Evolutionary conservation across 2,113 vertebrate species (phyloP), one percentile per base, ranked within the genome.

Genomic region (Salvelinus fontinalis): DNA sequence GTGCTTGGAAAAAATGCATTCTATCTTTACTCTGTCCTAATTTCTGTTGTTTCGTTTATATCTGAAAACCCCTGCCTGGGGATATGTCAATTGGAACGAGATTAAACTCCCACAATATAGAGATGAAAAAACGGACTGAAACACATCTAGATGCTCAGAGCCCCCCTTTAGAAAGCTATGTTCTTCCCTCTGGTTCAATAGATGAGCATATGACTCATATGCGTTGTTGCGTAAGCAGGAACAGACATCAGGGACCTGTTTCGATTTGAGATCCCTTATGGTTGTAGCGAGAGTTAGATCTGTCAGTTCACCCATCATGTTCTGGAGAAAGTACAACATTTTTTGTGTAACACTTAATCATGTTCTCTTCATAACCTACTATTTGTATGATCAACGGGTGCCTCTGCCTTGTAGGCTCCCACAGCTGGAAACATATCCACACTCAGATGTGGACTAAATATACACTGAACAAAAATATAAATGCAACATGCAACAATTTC

Each of bases 91-190:
- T 86, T 90, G 88, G 86, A 93, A 92, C 89, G 86, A 92, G 90
- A 93, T 93, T 92, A 92, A 92, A 93, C 89, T 90, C 91, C 91
- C 89, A 89, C 88, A 90, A 85, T 80, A 83, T 75, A 86, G 79
- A 86, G 78, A 93, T 84, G 84, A 79, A 77, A 75, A 82, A 92
- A 80, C 80, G 83, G 78, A 91, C 89, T 85, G 72, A 79, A 76
- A 89, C 77, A 75, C 80, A 89, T 90, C 83, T 89, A 79, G 90
- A 92, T 81, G 88, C 89, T 89, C 84, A 77, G 71, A 91, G 84
- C 84, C 84, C 68, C 78, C 76, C 71, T 91, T 90, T 87, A 84
- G 81, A 87, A 81, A 82, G 75, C 77, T 74, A 74, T 66, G 73
- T 86, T 80, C 80, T 83, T 80, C 84, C 79, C 83, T 84, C 72